These are phyloP conservation scores for Branchipolynoe longqiensis DNA, from an alignment of 2,888 invertebrate species.

Conservation along the genomic window DNA sequence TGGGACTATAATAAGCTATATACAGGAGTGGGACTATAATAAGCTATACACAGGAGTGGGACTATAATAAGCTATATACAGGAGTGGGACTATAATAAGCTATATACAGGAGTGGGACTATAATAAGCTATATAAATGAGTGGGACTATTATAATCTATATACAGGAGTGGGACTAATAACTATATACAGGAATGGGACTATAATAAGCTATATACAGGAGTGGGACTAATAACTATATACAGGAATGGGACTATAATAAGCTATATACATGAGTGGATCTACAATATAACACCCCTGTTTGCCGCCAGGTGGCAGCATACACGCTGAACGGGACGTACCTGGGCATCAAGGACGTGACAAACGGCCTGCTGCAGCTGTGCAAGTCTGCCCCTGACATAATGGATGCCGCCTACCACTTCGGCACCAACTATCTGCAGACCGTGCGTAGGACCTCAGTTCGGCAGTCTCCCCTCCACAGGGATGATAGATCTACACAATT, in stretches of 20 bases:
- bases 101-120: no score
- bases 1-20: no score
- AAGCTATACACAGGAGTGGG: no score
- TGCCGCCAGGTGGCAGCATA: slow-evolving; percentile 73
- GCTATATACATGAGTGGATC: no score
- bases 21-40: no score
- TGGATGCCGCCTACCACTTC: slow-evolving; percentile 81
- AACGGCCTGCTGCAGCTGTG: slow-evolving; percentile 82
- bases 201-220: background rate
- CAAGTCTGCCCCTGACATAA: slow-evolving; percentile 70
- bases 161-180: background rate
- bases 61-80: no score
- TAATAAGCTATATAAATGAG: no score
- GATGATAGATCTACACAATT: background rate
- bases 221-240: background rate
- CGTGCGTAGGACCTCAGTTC: slow-evolving; percentile 69
- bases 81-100: no score
- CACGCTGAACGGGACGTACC: slow-evolving; percentile 79
- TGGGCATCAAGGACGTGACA: slow-evolving; percentile 74
- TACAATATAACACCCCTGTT: background rate
- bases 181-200: background rate
- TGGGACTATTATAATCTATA: no score
- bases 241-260: no score
- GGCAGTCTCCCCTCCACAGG: background rate
- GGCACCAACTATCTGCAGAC: slow-evolving; percentile 79